phyloP scores from a whole-genome alignment of 2,797 vertebrate genomes.

The Knipowitschia caucasica region DNA sequence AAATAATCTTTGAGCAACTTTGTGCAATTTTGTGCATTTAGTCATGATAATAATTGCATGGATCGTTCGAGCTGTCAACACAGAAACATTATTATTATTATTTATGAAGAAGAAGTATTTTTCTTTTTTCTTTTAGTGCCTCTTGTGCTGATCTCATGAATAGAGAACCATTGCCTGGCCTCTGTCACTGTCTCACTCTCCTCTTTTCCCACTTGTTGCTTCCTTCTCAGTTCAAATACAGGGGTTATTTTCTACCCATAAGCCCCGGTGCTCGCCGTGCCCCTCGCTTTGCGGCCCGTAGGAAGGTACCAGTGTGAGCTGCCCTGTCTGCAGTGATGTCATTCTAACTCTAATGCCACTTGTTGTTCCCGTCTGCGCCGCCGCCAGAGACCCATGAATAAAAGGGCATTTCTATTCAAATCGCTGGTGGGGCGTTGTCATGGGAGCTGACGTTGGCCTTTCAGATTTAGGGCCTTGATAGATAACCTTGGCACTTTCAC shows the following conservation, averaged over 20 bases:
- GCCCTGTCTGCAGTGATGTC: conserved; percentile 60
- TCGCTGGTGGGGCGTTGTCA: conserved; percentile 34
- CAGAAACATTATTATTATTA: no score
- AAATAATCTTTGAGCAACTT: no score
- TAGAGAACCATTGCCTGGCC: not conserved
- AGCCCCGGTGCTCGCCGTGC: conserved; percentile 76
- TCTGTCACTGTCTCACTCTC: conserved; percentile 7
- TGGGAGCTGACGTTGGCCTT: conserved; percentile 35
- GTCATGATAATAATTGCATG: no score
- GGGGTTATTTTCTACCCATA: conserved; percentile 78
- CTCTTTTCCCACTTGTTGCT: conserved; percentile 15
- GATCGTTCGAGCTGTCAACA: no score
- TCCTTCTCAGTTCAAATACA: conserved; percentile 78
- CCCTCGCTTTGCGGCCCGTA: conserved; percentile 72
- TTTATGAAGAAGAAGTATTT: no score
- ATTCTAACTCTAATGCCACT: conserved; percentile 35
- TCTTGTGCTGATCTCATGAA: not conserved
- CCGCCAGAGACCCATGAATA: conserved; percentile 45
- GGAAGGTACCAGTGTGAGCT: conserved; percentile 73
- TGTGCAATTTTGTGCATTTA: no score
- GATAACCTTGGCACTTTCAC: conserved; percentile 12
- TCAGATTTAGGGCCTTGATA: conserved; percentile 21
- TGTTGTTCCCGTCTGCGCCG: conserved; percentile 8
- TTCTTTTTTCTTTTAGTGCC: not conserved
- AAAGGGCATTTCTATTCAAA: conserved; percentile 25